Conservation (phyloP, 2,888 invertebrate species). For the Magallana nippona region DNA sequence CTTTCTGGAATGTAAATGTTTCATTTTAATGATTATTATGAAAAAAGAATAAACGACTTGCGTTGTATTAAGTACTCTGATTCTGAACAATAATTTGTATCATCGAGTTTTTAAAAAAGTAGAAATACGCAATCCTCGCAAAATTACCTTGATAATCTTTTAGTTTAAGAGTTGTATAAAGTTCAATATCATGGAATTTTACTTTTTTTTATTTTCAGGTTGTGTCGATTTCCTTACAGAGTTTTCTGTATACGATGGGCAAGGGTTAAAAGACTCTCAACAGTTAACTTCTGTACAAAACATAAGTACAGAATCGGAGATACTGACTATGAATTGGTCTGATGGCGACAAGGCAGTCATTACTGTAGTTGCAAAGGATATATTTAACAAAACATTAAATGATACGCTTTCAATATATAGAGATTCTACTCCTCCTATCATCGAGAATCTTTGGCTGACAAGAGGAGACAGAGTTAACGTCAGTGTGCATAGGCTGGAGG, state of each 20-base stretch:
- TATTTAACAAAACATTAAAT: constrained; percentile 50
- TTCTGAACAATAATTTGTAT: too few relatives aligned
- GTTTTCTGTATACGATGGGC: constrained; percentile 41
- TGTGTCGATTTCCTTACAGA: constrained; percentile 48
- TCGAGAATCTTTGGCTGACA: constrained; percentile 59
- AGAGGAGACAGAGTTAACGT: constrained; percentile 57
- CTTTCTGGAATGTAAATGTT: too few relatives aligned
- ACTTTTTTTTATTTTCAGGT: constrained; percentile 37
- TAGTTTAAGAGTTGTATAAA: too few relatives aligned
- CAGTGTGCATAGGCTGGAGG: constrained; percentile 55
- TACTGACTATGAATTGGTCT: constrained; percentile 39
- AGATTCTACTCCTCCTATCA: constrained; percentile 55
- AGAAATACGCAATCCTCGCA: too few relatives aligned
- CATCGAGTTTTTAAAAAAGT: too few relatives aligned
- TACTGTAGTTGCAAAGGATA: constrained; percentile 52
- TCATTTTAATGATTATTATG: too few relatives aligned
- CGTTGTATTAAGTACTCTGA: too few relatives aligned
- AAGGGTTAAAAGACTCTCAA: neutral
- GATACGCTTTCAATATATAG: constrained; percentile 52
- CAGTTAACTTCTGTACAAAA: constrained; percentile 39
- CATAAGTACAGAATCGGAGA: constrained; percentile 34
- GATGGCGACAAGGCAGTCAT: constrained; percentile 56
- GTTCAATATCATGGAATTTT: too few relatives aligned
- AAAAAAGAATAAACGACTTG: too few relatives aligned
- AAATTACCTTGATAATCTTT: too few relatives aligned